phyloP scores from a whole-genome alignment of 2,113 vertebrate species.

The Ginglymostoma cirratum region DNA sequence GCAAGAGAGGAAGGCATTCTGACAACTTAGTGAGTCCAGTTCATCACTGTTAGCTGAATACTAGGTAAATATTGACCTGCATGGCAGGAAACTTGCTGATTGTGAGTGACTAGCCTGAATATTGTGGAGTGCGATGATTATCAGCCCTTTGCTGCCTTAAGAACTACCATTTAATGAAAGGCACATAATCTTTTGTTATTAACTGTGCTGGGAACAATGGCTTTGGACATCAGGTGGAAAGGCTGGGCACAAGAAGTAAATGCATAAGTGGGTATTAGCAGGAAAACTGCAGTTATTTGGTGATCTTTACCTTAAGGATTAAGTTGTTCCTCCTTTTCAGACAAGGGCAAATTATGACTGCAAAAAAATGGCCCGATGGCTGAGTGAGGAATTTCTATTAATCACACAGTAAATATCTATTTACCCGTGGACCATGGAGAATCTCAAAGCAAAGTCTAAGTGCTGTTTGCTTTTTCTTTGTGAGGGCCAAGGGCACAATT shows the following conservation, averaged over 20 bases:
- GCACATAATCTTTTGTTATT: not conserved
- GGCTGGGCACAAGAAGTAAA: not conserved
- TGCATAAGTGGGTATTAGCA: not conserved
- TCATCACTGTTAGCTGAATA: too few relatives aligned
- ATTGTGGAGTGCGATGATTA: not conserved
- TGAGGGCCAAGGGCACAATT: not conserved
- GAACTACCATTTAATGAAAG: not conserved
- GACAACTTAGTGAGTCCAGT: too few relatives aligned
- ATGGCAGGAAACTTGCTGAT: not conserved
- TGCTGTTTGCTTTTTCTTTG: not conserved
- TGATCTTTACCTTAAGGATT: not conserved
- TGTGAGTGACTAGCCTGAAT: too few relatives aligned
- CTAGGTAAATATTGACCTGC: not conserved
- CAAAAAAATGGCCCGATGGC: not conserved
- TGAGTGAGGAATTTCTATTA: not conserved
- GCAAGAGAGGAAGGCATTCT: not conserved
- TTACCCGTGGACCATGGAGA: not conserved
- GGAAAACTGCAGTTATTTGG: not conserved
- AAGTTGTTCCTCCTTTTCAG: not conserved
- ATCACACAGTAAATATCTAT: conserved; percentile 4
- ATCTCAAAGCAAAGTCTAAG: not conserved
- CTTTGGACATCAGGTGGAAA: not conserved
- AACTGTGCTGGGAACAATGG: not conserved
- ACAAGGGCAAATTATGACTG: not conserved
- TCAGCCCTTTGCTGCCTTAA: not conserved